Evolutionary conservation across 2,113 vertebrate species (phyloP).

Genomic region (Chunga burmeisteri): DNA sequence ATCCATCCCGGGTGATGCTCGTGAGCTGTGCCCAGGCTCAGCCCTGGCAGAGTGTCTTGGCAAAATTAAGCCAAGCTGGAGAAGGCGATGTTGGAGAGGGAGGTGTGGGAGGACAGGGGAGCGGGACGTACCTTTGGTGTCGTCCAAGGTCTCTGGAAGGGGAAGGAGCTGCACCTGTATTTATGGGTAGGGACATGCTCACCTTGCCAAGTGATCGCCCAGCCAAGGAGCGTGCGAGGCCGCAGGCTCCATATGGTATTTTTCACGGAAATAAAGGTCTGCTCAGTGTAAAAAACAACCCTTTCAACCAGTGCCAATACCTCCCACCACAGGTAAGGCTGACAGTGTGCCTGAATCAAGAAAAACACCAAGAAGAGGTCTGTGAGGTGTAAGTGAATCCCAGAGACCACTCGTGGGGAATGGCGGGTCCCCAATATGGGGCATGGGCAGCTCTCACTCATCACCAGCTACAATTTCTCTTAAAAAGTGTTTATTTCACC

Average conservation of each 20-base stretch:
- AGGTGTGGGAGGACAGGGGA: accelerated
- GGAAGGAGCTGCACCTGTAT: neutral
- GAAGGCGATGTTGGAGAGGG: neutral
- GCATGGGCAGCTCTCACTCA: neutral
- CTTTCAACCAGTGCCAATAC: neutral
- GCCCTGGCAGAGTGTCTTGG: accelerated
- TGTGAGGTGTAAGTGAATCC: neutral
- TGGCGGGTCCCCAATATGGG: accelerated
- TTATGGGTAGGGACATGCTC: neutral
- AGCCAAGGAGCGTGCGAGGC: neutral
- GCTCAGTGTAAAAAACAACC: neutral
- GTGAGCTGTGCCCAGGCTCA: neutral
- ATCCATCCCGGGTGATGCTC: accelerated
- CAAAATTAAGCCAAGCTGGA: neutral
- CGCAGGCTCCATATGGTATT: slow-evolving; percentile 25
- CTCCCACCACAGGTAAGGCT: neutral
- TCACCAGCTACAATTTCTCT: neutral
- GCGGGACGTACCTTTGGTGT: neutral
- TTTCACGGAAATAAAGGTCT: slow-evolving; percentile 3
- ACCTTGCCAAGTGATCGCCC: neutral
- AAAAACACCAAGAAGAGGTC: neutral
- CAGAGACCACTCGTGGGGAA: neutral
- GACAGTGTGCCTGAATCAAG: accelerated
- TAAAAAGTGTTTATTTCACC: neutral
- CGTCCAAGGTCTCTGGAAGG: neutral